Base-by-base conservation (phyloP, 2,113 vertebrate species). In the Poicephalus meyeri region DNA sequence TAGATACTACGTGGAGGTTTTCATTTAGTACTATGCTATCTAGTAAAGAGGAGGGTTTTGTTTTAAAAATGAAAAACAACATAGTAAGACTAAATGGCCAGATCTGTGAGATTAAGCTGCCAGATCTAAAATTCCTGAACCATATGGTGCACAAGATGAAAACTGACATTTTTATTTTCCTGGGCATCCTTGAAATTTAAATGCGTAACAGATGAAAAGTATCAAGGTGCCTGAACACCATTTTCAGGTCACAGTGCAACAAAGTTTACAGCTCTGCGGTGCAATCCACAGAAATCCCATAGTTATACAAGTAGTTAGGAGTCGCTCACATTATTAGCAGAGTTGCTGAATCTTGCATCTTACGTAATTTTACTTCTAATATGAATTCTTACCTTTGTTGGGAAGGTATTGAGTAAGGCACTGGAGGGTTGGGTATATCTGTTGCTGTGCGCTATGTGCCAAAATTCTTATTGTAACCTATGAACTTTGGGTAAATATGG, bases 101-200 rank as follows among this genome's bases (percentile, higher is more conserved):
- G 84, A 77, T 88, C 52, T 64, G 69, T 42, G 49, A 85, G 87
- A 70, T 64, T 47, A 77, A 77, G 42, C 56, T 94, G 71, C 42
- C 44, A 89, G 70, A 81, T 80, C 50, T 47, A 66, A 89, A 87
- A 86, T 74, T 50, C 50, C 50, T 88, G 47, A 80, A 70, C 73
- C 70, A 64, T 37, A 60, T 60, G 42, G 80, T 71, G 50, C n/a
- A 16, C 65, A 86, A 79, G 58, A 89, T 82, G 77, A 76, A 94
- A 97, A 88, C 83, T 91, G 65, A 96, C 50, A 53, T 91, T 97
- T 97, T 96, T 91, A 93, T 96, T 95, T 96, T 93, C 70, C 35
- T 84, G 70, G 31, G 37, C 46, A 87, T 52, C 61, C 41, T 79
- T 82, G 65, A 96, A 94, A 91, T 89, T 31, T 29, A 88, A 93